phyloP scores from a whole-genome alignment of 2,113 vertebrate species.

The Eupsittula cactorum region DNA sequence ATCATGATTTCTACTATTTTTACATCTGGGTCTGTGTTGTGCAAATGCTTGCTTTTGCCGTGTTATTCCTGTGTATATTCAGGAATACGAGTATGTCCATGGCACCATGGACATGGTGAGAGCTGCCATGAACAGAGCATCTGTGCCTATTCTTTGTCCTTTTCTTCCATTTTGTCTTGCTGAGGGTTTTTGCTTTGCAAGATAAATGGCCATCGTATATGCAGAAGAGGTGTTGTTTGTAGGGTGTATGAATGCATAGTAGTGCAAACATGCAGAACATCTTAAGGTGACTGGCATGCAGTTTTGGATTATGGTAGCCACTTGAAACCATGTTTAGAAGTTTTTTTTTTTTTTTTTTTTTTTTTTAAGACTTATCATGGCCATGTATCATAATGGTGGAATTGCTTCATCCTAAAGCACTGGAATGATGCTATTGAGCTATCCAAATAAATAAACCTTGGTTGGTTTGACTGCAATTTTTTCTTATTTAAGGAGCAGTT shows the following conservation, averaged over 20 bases:
- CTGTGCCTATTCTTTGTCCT: background rate
- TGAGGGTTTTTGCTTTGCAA: background rate
- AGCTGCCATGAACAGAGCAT: background rate
- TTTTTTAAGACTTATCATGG: background rate
- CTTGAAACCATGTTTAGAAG: background rate
- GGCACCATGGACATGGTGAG: fast-evolving
- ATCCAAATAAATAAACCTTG: background rate
- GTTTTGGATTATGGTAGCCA: background rate
- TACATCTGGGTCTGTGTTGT: conserved; percentile 33
- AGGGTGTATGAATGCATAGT: background rate
- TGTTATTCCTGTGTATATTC: background rate
- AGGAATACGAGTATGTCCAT: background rate
- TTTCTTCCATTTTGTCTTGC: background rate
- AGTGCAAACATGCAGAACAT: background rate
- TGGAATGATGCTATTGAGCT: background rate
- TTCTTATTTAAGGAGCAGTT: background rate
- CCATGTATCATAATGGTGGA: background rate
- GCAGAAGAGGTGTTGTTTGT: background rate
- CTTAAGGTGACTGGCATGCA: background rate
- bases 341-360: background rate
- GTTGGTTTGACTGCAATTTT: background rate
- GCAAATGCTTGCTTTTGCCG: background rate
- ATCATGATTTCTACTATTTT: conserved; percentile 33
- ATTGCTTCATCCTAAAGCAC: background rate
- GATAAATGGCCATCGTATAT: background rate